Evolutionary conservation across 2,888 invertebrate genomes (phyloP).

Genomic region (Hermaeophaga mercurialis): DNA sequence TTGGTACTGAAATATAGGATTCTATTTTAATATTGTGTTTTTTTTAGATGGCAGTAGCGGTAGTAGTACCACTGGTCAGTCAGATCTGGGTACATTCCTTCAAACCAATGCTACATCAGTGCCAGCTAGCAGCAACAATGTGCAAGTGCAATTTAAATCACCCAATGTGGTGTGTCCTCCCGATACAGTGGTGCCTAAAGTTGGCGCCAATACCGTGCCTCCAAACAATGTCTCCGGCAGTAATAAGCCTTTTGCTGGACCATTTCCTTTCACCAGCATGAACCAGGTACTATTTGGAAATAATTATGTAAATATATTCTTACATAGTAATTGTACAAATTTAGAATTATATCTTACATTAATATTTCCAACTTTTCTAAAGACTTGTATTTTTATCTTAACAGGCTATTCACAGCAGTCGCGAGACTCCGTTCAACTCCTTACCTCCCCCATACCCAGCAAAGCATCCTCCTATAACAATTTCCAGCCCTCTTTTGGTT

Average conservation of each 20-base stretch:
- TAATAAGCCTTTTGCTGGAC: conserved; percentile 65
- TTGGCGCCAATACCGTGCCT: conserved; percentile 38
- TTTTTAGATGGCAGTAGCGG: conserved; percentile 25
- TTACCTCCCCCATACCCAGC: conserved; percentile 44
- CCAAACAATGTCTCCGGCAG: conserved; percentile 42
- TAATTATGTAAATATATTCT: too few relatives aligned
- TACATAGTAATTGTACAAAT: too few relatives aligned
- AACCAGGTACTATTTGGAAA: conserved; percentile 62
- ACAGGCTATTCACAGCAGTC: conserved; percentile 69
- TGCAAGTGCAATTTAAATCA: conserved; percentile 62
- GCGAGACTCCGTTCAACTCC: conserved; percentile 46
- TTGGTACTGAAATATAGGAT: too few relatives aligned
- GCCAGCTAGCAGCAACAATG: conserved; percentile 40
- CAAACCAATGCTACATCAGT: conserved; percentile 34
- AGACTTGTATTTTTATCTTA: background rate
- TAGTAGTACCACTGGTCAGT: conserved; percentile 29
- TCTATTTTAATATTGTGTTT: background rate
- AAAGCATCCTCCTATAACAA: conserved; percentile 64
- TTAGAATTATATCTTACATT: background rate
- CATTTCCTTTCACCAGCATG: conserved; percentile 91
- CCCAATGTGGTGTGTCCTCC: conserved; percentile 89
- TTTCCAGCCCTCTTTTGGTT: conserved; percentile 87
- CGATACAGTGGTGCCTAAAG: conserved; percentile 62
- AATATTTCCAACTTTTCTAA: background rate
- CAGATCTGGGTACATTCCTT: conserved; percentile 40